Base-by-base conservation (phyloP, 1,140 invertebrate species). In the Heterodera schachtii region DNA sequence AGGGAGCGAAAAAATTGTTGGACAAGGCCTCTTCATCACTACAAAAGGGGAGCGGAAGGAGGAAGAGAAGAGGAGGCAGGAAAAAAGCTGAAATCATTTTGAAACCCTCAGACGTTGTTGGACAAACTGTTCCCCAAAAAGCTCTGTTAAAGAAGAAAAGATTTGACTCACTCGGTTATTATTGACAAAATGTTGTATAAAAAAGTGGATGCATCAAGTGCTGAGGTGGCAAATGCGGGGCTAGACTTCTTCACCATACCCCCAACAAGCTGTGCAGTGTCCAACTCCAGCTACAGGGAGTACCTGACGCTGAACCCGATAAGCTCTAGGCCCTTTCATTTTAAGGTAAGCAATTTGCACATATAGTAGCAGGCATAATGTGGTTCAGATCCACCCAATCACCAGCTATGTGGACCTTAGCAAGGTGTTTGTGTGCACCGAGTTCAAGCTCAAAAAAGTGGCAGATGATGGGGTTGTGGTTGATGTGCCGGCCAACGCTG, bases 371-470 rank as follows among this genome's bases (percentile, higher is more conserved):
- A 49, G 9, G 47, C 47, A 49, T 74, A 52, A 31, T 46, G 21
- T 52, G n/a, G 41, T 75, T 75, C 41, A 75, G 43, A 75, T 75
- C 3, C 74, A 75, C 64, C 43, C 74, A 19, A 75, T 52, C 13
- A 31, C 31, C 41, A 75, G 64, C 44, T 75, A 49, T 3, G 52
- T 75, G 19, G 74, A 75, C 21, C 47, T 75, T 0, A 43, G 52
- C 11, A 75, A 75, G 46, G 52, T 52, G 31, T 75, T 60, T 75
- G 16, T 75, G 16, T 57, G 19, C 41, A 49, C 43, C 0, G 74
- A 47, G 43, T 52, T 75, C n/a, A 31, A 11, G 4, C 41, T 75
- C 41, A 31, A 43, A 52, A 75, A 75, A 43, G 44, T 60, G 4
- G 43, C 52, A 41, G 47, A 3, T 19, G 43, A 75, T 75, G 74